Evolutionary conservation across 2,797 vertebrate species (phyloP).

Genomic region (Chaenodraco wilsoni): DNA sequence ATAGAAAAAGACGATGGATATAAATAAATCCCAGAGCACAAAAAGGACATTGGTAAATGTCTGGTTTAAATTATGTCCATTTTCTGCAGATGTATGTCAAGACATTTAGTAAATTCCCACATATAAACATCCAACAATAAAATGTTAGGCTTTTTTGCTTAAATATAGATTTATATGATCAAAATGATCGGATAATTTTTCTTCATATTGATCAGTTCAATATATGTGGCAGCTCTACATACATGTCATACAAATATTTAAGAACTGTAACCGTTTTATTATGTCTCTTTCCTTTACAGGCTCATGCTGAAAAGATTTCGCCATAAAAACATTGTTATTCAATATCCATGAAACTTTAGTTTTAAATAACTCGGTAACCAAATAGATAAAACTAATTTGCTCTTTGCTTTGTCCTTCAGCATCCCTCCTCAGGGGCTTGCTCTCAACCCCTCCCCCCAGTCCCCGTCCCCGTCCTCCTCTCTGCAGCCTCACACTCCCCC

Average conservation of each 20-base stretch:
- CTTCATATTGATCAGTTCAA: neutral
- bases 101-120: neutral
- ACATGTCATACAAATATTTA: neutral
- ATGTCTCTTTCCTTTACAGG: neutral
- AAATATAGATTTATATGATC: neutral
- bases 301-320: neutral
- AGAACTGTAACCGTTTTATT: neutral
- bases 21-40: too few relatives aligned
- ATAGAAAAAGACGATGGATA: neutral
- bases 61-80: neutral
- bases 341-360: neutral
- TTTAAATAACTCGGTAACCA: neutral
- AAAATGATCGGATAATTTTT: neutral
- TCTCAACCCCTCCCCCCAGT: neutral
- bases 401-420: conserved; percentile 31
- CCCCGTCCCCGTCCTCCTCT: conserved; percentile 6
- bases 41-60: too few relatives aligned
- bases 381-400: neutral
- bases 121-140: neutral
- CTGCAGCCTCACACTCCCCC: conserved; percentile 60
- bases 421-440: conserved; percentile 20
- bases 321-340: neutral
- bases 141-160: too few relatives aligned
- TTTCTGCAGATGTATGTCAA: neutral
- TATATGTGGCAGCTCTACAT: neutral